phyloP scores from a whole-genome alignment of 2,797 vertebrate species.

The Premnoplex brunnescens region DNA sequence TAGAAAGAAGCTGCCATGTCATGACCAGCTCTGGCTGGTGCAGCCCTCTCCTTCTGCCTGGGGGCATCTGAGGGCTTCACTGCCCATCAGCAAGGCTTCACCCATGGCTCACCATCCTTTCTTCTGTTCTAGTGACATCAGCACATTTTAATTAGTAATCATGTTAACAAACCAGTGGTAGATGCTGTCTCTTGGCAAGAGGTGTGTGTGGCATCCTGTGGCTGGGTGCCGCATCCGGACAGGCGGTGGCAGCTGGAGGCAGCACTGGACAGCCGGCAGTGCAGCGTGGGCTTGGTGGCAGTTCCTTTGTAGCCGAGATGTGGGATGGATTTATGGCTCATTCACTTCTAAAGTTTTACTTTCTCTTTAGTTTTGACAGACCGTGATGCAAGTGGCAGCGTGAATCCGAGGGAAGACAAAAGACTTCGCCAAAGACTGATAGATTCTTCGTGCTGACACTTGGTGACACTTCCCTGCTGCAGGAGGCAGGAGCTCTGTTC shows the following conservation, averaged over 20 bases:
- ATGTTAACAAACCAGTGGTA: background rate
- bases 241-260: background rate
- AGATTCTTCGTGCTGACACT: slow-evolving; percentile 76
- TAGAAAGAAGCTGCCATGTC: background rate
- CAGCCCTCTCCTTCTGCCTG: background rate
- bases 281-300: background rate
- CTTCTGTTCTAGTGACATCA: background rate
- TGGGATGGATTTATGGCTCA: background rate
- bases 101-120: background rate
- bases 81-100: accelerated
- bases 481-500: background rate
- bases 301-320: background rate
- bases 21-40: background rate
- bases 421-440: slow-evolving; percentile 77
- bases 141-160: background rate
- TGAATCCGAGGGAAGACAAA: slow-evolving; percentile 49
- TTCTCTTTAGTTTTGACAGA: slow-evolving; percentile 75
- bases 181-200: background rate
- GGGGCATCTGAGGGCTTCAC: background rate
- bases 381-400: slow-evolving; percentile 1
- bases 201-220: background rate
- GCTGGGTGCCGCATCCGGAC: background rate
- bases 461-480: slow-evolving; percentile 51
- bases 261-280: accelerated
- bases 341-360: background rate